Evolutionary conservation across 2,113 vertebrate species (phyloP).

Genomic region (Pteruthius melanotis): DNA sequence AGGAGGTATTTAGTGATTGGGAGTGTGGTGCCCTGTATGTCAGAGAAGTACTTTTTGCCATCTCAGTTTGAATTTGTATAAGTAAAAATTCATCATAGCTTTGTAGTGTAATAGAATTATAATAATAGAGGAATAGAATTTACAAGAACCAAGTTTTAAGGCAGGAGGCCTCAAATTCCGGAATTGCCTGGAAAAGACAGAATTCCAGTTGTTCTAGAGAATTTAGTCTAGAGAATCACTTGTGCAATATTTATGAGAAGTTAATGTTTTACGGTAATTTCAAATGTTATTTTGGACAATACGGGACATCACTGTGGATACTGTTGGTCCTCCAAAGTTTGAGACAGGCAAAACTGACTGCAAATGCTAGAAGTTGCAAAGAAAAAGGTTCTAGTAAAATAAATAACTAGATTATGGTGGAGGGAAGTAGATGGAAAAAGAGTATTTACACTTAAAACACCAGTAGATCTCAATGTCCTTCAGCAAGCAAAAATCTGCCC

Average conservation of each 20-base stretch:
- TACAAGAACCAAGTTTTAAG: background rate
- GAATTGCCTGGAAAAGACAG: background rate
- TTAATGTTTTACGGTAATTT: background rate
- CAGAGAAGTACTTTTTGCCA: background rate
- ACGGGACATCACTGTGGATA: fast-evolving
- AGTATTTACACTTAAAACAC: background rate
- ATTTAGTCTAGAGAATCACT: background rate
- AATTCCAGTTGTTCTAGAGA: background rate
- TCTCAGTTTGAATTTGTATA: background rate
- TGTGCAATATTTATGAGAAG: background rate
- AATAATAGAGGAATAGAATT: background rate
- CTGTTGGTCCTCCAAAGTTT: background rate
- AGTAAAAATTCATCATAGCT: background rate
- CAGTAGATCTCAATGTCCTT: background rate
- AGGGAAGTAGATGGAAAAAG: background rate
- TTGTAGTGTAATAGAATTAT: background rate
- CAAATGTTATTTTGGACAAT: background rate
- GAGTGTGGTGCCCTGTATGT: background rate
- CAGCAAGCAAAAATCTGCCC: background rate
- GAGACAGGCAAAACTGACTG: background rate
- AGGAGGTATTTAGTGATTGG: background rate
- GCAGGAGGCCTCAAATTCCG: background rate
- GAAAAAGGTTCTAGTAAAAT: background rate
- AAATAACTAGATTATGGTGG: background rate
- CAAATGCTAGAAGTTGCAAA: background rate